phyloP scores from a whole-genome alignment of 2,113 vertebrate genomes.

The Entelurus aequoreus region DNA sequence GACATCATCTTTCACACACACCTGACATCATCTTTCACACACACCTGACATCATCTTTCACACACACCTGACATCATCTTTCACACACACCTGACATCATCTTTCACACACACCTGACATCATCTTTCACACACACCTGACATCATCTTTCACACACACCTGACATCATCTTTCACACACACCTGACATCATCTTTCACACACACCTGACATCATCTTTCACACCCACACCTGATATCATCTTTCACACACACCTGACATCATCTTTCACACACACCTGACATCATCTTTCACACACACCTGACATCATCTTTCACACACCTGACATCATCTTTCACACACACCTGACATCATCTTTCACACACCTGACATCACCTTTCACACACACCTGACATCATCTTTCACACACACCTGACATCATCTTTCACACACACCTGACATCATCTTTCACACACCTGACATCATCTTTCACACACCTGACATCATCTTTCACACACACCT shows the following conservation, averaged over 20 bases:
- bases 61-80: conserved; percentile 36
- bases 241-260: not conserved
- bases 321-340: no score
- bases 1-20: conserved; percentile 65
- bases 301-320: not conserved
- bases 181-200: no score
- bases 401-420: not conserved
- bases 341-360: no score
- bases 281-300: conserved; percentile 65
- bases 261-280: no score
- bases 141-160: conserved; percentile 65
- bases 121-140: no score
- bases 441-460: no score
- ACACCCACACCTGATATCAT: not conserved
- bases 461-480: not conserved
- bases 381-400: conserved; percentile 37
- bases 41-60: no score
- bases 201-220: no score
- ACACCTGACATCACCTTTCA: no score
- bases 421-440: no score
- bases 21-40: not conserved
- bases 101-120: not conserved
- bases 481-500: not conserved
- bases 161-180: not conserved
- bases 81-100: conserved; percentile 55